Conservation (phyloP, 2,797 vertebrate genomes). For the Poeciliopsis turneri region DNA sequence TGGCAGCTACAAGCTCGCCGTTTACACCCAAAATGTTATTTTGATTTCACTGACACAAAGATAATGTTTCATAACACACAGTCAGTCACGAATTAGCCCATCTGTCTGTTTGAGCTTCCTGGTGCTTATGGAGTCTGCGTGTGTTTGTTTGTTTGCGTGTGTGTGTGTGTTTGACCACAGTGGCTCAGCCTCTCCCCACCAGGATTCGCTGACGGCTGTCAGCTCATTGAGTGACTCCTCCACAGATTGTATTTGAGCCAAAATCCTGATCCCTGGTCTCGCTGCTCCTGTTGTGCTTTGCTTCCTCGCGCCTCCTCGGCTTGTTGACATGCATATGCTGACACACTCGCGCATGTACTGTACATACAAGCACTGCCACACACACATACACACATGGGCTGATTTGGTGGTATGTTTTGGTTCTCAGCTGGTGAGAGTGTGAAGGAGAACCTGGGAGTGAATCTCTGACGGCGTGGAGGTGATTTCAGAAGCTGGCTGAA, state of each 20-base stretch:
- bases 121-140: constrained; percentile 47
- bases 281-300: constrained; percentile 53
- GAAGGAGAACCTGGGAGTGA: constrained; percentile 21
- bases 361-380: constrained; percentile 23
- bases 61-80: constrained; percentile 81
- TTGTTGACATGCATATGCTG: constrained; percentile 56
- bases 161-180: constrained; percentile 64
- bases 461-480: not conserved
- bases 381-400: not conserved
- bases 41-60: constrained; percentile 78
- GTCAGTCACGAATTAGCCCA: constrained; percentile 78
- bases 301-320: constrained; percentile 50
- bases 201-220: constrained; percentile 70
- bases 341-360: constrained; percentile 35
- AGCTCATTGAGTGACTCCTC: constrained; percentile 73
- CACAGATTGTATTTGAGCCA: constrained; percentile 67
- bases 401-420: constrained; percentile 3
- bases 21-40: constrained; percentile 75
- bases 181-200: constrained; percentile 61
- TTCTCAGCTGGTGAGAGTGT: constrained; percentile 24
- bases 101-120: constrained; percentile 73
- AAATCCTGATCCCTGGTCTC: constrained; percentile 59
- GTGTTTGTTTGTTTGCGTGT: constrained; percentile 38
- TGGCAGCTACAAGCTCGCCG: constrained; percentile 59
- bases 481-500: not conserved